Base-by-base conservation (phyloP, 2,113 vertebrate genomes). In the Rhabdornis inornatus region DNA sequence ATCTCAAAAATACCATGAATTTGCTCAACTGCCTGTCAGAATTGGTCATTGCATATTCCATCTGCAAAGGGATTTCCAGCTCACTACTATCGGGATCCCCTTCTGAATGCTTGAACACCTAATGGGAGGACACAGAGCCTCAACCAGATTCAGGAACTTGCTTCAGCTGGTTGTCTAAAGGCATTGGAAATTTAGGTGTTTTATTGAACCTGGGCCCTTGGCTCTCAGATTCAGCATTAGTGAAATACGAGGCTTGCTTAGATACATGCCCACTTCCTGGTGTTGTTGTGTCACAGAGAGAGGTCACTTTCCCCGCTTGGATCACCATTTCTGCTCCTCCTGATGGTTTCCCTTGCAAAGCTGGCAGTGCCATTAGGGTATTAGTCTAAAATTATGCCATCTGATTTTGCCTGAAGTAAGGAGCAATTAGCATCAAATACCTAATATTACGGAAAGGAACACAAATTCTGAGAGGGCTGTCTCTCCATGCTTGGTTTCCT, bases 191-290 rank as follows among this genome's bases (percentile, higher is more conserved):
- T 56, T 30, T n/a, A 13, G 40, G 30, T 47, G 28, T 31, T 57
- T 53, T 74, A 15, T 31, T 75, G 45, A 66, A 75, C 50, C 16
- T 44, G 17, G 45, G 42, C 37, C 16, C 31, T 65, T 75, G n/a
- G 27, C n/a, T 63, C 21, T 59, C 0, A 0, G 35, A 18, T 66
- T 75, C 28, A 39, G 30, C 3, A 2, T 60, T 20, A 55, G 82
- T 19, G 33, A 49, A 69, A 24, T 60, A 49, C 0, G 0, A 70
- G 33, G 17, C 44, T 53, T 64, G 22, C 39, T 63, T 49, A 86
- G 53, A 21, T 59, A 37, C 3, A 1, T 47, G 45, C 24, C 28
- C 21, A 8, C 16, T 78, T 78, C 33, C 40, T 17, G 0, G 7
- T 9, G 28, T 44, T 14, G 6, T 49, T 70, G 15, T 52, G 37